Percentiles rank a stretch among this genome's conserved stretches.
phyloP scores from a whole-genome alignment of 92 coral and sea anemone species.

The Virgularia gustaviana region DNA sequence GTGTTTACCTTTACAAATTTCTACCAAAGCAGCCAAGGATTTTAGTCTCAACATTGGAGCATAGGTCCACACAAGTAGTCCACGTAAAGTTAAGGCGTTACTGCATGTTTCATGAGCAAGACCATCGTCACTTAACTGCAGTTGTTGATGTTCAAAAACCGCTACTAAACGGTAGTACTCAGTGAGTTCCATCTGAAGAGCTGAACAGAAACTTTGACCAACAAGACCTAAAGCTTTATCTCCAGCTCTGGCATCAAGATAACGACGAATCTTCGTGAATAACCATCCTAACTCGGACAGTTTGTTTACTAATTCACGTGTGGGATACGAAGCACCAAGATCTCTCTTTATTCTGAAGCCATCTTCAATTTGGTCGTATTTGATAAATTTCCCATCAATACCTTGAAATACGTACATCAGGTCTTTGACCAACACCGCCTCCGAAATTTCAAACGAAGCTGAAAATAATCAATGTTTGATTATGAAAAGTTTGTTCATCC shows the following conservation, averaged over 20 bases:
- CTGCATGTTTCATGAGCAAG: slow-evolving; percentile 91
- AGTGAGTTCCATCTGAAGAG: slow-evolving; percentile 89
- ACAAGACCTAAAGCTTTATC: slow-evolving; percentile 95
- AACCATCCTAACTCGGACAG: slow-evolving; percentile 97
- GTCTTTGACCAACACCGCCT: slow-evolving; percentile 79
- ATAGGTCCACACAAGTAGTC: slow-evolving; percentile 95
- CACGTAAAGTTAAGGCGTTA: slow-evolving; percentile 76
- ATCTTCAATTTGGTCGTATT: slow-evolving; percentile 79
- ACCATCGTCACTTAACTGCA: slow-evolving; percentile 80
- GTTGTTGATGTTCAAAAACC: slow-evolving; percentile 90
- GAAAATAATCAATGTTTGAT: neutral
- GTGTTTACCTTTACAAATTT: slow-evolving; percentile 85
- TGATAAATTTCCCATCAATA: slow-evolving; percentile 91
- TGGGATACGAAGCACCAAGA: slow-evolving; percentile 85
- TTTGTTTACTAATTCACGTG: slow-evolving; percentile 84
- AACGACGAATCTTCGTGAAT: slow-evolving; percentile 79
- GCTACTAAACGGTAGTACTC: slow-evolving; percentile 97
- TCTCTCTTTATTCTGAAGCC: slow-evolving; percentile 82
- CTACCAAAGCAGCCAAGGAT: slow-evolving; percentile 92
- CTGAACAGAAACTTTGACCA: slow-evolving; percentile 98
- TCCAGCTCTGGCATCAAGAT: slow-evolving; percentile 92
- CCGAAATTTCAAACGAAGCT: slow-evolving; percentile 95
- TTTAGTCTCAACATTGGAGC: slow-evolving; percentile 82
- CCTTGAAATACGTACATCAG: slow-evolving; percentile 95
- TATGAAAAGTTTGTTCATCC: neutral